Percentiles rank a stretch among this genome's conserved stretches.
Conservation (phyloP, 2,888 invertebrate species). For the Philereme vetulata region DNA sequence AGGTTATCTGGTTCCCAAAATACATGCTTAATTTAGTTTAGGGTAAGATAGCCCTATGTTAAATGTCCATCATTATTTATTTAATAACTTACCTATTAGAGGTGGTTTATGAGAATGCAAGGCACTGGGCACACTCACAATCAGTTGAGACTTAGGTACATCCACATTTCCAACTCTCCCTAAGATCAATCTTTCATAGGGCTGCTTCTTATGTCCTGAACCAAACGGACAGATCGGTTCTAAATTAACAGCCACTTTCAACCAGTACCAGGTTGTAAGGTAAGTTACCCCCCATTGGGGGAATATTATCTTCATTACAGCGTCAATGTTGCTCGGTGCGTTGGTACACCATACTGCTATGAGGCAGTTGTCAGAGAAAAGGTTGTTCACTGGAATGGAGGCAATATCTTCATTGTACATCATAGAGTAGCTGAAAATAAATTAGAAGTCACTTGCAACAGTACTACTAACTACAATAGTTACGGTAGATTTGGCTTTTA, state of each 20-base stretch:
- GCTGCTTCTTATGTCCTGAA: conserved; percentile 89
- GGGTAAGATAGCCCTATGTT: too few relatives aligned
- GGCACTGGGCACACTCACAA: conserved; percentile 94
- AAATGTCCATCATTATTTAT: too few relatives aligned
- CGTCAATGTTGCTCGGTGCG: conserved; percentile 86
- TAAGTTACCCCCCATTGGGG: conserved; percentile 90
- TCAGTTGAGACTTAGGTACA: conserved; percentile 80
- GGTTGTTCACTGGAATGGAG: conserved; percentile 86
- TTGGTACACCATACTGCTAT: conserved; percentile 97
- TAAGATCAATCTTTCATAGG: conserved; percentile 90
- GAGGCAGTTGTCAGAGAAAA: conserved; percentile 86
- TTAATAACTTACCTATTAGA: conserved; percentile 85
- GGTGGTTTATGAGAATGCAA: conserved; percentile 98
- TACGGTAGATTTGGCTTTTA: too few relatives aligned
- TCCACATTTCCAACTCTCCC: conserved; percentile 63
- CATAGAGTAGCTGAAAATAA: conserved; percentile 87
- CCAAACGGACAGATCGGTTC: conserved; percentile 88
- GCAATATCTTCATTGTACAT: conserved; percentile 90
- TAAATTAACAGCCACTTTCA: conserved; percentile 90
- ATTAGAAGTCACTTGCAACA: background rate
- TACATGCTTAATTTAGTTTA: too few relatives aligned
- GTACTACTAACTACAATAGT: too few relatives aligned
- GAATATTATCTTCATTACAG: conserved; percentile 89
- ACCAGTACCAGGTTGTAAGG: conserved; percentile 93
- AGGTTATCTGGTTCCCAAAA: too few relatives aligned